Conservation (phyloP, 1,140 invertebrate genomes). For the Drosophila repletoides region DNA sequence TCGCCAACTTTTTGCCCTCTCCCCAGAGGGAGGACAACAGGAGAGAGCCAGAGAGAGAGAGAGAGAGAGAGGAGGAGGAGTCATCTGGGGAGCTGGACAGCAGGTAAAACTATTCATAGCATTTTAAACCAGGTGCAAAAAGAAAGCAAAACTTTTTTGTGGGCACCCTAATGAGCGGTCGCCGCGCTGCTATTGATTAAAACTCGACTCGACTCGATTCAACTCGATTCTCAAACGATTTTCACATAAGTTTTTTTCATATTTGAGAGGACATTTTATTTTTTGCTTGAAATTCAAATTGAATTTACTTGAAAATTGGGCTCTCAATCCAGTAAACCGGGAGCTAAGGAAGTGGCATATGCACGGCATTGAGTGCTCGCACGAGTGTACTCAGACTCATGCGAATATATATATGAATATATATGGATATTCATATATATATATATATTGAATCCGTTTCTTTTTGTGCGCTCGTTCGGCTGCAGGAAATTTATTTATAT, state of each 20-base stretch:
- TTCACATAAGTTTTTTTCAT: conserved; percentile 27
- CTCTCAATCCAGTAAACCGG: not conserved
- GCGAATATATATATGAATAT: too few relatives aligned
- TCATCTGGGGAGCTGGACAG: not conserved
- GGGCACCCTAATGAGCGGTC: conserved; percentile 55
- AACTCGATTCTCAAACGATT: not conserved
- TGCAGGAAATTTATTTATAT: conserved; percentile 80
- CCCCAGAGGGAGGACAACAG: too few relatives aligned
- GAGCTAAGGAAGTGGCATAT: conserved; percentile 56
- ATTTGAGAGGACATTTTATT: not conserved
- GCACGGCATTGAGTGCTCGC: conserved; percentile 11
- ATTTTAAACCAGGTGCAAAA: conserved; percentile 51
- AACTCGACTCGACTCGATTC: not conserved
- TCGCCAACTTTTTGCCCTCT: conserved; percentile 18
- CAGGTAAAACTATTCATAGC: not conserved
- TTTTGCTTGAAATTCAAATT: conserved; percentile 47
- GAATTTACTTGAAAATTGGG: conserved; percentile 49
- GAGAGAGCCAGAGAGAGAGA: not conserved
- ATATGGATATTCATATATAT: too few relatives aligned
- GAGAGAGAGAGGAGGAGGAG: not conserved
- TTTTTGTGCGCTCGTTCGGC: conserved; percentile 17
- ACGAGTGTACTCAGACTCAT: not conserved
- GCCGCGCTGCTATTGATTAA: conserved; percentile 53
- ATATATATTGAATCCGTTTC: not conserved
- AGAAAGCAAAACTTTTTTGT: conserved; percentile 19